Percentiles rank a stretch among this genome's conserved stretches.
phyloP scores from a whole-genome alignment of 2,797 vertebrate species.

The Anniella stebbinsi region DNA sequence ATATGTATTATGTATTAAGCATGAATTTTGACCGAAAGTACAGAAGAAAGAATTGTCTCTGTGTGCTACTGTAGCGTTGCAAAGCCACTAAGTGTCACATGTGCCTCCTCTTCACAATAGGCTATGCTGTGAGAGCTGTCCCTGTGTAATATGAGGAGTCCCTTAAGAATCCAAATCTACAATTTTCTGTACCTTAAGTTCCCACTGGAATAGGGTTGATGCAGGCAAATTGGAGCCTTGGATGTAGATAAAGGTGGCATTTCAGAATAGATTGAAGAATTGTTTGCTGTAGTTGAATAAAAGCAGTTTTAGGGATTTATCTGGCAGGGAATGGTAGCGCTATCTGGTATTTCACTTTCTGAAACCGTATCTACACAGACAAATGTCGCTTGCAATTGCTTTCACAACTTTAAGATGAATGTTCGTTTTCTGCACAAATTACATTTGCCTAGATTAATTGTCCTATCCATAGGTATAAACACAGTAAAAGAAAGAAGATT shows the following conservation, averaged over 20 bases:
- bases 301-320: background rate
- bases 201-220: conserved; percentile 46
- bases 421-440: background rate
- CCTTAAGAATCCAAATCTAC: conserved; percentile 49
- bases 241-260: conserved; percentile 63
- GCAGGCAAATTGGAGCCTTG: conserved; percentile 60
- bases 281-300: conserved; percentile 41
- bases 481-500: too few species aligned
- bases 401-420: conserved; percentile 26
- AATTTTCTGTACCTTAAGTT: conserved; percentile 51
- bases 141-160: conserved; percentile 48
- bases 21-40: conserved; percentile 1
- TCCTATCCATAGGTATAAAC: too few species aligned
- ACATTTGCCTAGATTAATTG: background rate
- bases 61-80: background rate
- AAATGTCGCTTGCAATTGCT: conserved; percentile 35
- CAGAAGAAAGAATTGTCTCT: conserved; percentile 12
- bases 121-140: conserved; percentile 35
- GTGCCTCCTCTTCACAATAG: conserved; percentile 26
- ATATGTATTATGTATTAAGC: conserved; percentile 7
- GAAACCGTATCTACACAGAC: background rate
- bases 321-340: conserved; percentile 21
- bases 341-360: background rate
- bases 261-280: conserved; percentile 43
- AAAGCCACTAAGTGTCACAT: background rate